A percentile compares a stretch with the other conserved stretches of the same genome.
phyloP scores from a whole-genome alignment of 2,797 vertebrate genomes.

The Sebastes dallii region DNA sequence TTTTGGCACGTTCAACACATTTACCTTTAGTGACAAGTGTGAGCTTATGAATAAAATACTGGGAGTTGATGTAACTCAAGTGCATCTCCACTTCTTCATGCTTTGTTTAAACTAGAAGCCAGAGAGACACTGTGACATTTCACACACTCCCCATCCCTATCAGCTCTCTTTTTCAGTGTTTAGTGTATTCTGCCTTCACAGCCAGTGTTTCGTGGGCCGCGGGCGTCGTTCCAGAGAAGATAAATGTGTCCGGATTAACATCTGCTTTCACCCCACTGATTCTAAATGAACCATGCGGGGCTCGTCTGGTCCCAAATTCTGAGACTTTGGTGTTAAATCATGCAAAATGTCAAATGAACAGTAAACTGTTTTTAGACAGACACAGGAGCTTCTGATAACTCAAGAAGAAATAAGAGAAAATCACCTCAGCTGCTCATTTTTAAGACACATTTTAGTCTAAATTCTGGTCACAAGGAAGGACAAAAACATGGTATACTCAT shows the following conservation, averaged over 20 bases:
- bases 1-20: background rate
- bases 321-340: background rate
- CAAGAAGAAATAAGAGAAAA: background rate
- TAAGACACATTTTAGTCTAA: background rate
- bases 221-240: background rate
- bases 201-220: conserved; percentile 18
- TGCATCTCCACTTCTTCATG: background rate
- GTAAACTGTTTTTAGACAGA: background rate
- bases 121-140: background rate
- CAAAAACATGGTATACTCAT: background rate
- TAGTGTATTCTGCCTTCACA: conserved; percentile 11
- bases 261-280: background rate
- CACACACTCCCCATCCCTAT: background rate
- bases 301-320: background rate
- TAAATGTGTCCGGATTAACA: conserved; percentile 13
- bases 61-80: background rate
- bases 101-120: background rate
- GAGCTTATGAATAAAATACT: background rate
- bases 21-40: background rate
- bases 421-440: background rate
- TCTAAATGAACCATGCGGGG: conserved; percentile 14
- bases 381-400: background rate
- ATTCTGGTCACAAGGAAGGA: background rate
- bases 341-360: conserved; percentile 1
- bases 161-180: conserved; percentile 12